phyloP scores from a whole-genome alignment of 1,140 invertebrate species.

The Holotrichia oblita region DNA sequence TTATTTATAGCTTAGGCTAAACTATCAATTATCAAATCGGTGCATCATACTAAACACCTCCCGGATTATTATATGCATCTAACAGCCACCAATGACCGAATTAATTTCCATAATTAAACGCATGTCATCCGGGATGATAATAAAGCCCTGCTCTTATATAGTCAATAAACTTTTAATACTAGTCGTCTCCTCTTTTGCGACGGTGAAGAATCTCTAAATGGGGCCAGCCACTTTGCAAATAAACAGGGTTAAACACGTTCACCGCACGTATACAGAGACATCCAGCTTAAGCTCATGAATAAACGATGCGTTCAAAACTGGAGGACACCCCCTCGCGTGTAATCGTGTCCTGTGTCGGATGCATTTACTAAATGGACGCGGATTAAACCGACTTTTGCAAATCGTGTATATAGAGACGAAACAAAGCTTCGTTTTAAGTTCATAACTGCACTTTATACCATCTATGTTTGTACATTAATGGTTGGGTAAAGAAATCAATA shows the following conservation, averaged over 20 bases:
- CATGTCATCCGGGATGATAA: conserved; percentile 28
- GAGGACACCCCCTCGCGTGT: neutral
- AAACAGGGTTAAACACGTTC: conserved; percentile 25
- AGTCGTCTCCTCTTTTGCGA: neutral
- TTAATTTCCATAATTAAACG: conserved; percentile 30
- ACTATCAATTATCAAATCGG: too few relatives aligned
- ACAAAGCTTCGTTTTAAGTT: too few relatives aligned
- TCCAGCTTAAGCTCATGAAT: neutral
- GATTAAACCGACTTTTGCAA: neutral
- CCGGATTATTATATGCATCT: too few relatives aligned
- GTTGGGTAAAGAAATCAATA: too few relatives aligned
- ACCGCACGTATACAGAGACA: neutral
- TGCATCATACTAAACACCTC: too few relatives aligned
- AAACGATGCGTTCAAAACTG: neutral
- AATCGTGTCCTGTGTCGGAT: neutral
- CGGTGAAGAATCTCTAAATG: neutral
- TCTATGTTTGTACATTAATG: too few relatives aligned
- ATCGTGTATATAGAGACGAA: too few relatives aligned
- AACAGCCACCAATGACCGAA: conserved; percentile 19
- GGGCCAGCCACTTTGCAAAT: conserved; percentile 20
- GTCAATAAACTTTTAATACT: conserved; percentile 31
- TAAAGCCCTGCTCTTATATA: conserved; percentile 27
- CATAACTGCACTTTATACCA: too few relatives aligned
- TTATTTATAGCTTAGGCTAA: too few relatives aligned
- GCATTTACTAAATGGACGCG: conserved; percentile 23